Conservation (phyloP, 1,140 invertebrate species). For the Neodiprion lecontei region DNA sequence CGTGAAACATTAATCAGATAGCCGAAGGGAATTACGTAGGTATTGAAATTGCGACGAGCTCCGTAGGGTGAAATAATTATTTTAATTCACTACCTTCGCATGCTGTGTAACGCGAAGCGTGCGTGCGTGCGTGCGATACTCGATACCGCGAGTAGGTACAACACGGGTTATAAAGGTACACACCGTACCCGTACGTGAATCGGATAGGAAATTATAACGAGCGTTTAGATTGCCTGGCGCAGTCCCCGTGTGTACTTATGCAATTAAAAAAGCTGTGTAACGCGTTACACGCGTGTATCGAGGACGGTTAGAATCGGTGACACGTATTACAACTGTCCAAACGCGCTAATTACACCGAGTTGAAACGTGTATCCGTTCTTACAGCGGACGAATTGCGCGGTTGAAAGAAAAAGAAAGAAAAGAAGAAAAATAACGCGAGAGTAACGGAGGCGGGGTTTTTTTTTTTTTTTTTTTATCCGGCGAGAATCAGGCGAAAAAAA, state of each 20-base stretch:
- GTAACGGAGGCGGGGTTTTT: too few species aligned
- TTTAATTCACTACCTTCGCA: constrained; percentile 2
- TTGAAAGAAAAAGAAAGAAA: too few species aligned
- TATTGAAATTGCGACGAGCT: not conserved
- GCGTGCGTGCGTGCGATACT: too few species aligned
- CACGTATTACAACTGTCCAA: not conserved
- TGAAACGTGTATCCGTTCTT: too few species aligned
- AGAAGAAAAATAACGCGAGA: too few species aligned
- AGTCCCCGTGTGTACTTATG: not conserved
- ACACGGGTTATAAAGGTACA: too few species aligned
- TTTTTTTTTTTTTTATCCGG: too few species aligned
- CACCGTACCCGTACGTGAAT: not conserved
- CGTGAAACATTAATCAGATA: not conserved
- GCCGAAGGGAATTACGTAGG: not conserved
- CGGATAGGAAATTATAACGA: constrained; percentile 5
- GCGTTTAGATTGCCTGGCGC: not conserved
- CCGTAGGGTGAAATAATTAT: not conserved
- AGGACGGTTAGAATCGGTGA: not conserved
- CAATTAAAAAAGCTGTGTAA: not conserved
- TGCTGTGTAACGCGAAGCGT: not conserved
- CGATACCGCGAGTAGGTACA: too few species aligned
- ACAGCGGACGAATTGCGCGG: too few species aligned
- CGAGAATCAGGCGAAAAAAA: too few species aligned
- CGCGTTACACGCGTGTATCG: not conserved
- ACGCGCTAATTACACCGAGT: not conserved